Base-by-base conservation (phyloP, 2,888 invertebrate species). In the Apodemia zela region DNA sequence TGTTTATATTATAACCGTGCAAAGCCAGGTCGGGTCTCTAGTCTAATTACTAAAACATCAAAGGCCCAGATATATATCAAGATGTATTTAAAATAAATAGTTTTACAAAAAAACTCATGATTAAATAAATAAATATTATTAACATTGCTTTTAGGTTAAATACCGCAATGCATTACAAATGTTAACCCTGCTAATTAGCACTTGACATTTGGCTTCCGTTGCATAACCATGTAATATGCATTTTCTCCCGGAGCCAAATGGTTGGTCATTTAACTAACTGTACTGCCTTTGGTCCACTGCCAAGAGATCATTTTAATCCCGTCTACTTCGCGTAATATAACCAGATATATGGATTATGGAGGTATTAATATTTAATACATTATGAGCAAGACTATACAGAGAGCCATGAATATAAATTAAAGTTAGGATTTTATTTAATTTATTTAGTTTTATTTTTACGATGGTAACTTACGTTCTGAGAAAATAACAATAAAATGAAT, bases 301-400 rank as follows among this genome's bases (percentile, higher is more conserved):
- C 60, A 60, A 60, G n/a, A 18, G 60, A 25, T 47, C n/a, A 29
- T 47, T 60, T 60, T 60, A 60, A 60, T 60, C 60, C 33, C 11
- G 33, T 38, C 33, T 59, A 59, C 47, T 57, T 25, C 25, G 0
- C 57, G 57, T 21, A 47, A 47, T 47, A 47, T 47, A 47, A 25
- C 29, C 54, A 25, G 29, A 57, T 57, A 57, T 57, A 25, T 29
- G 15, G 25, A 47, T 29, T 15, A 6, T 10, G 25, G 2, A 54
- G 5, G 15, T 57, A 57, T 57, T 57, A 29, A 57, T 25, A 54
- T 21, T 54, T 54, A 54, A 54, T 15, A 54, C 21, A 13, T 6
- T 18, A 49, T 49, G 7, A 18, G 10, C 6, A 7, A 47, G 21
- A 51, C 15, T 6, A 15, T 21, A 5, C 6, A 6, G 13, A 54